Conservation (phyloP, 1,140 invertebrate genomes). For the Drosophila kikkawai region DNA sequence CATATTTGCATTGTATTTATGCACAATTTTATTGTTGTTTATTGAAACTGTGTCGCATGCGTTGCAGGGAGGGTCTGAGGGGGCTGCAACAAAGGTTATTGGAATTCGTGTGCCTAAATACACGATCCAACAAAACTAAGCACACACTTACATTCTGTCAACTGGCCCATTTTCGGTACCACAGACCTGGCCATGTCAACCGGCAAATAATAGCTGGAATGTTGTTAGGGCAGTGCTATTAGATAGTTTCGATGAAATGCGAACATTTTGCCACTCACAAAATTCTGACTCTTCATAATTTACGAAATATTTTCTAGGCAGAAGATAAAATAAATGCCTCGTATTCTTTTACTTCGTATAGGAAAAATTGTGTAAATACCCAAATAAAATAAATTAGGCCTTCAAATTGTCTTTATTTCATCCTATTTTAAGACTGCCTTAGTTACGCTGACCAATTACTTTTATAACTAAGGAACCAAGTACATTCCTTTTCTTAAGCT, state of each 20-base stretch:
- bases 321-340: neutral
- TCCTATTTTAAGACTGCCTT: neutral
- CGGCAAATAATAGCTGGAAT: slow-evolving; percentile 27
- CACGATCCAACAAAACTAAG: slow-evolving; percentile 51
- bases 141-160: slow-evolving; percentile 37
- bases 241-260: slow-evolving; percentile 16
- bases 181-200: slow-evolving; percentile 25
- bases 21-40: slow-evolving; percentile 71
- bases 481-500: neutral
- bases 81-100: slow-evolving; percentile 40
- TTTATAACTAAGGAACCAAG: neutral
- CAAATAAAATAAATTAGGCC: neutral
- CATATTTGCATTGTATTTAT: slow-evolving; percentile 72
- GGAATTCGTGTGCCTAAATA: slow-evolving; percentile 36
- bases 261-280: slow-evolving; percentile 18
- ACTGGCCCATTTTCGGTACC: slow-evolving; percentile 30
- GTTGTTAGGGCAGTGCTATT: neutral
- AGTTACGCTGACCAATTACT: neutral
- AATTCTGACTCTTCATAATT: neutral
- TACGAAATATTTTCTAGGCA: neutral
- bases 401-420: neutral
- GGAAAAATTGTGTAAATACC: neutral
- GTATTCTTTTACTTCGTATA: neutral
- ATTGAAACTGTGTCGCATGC: slow-evolving; percentile 40
- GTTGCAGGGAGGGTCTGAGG: neutral